Evolutionary conservation across 2,113 vertebrate species (phyloP).

Genomic region (Gadus chalcogrammus): DNA sequence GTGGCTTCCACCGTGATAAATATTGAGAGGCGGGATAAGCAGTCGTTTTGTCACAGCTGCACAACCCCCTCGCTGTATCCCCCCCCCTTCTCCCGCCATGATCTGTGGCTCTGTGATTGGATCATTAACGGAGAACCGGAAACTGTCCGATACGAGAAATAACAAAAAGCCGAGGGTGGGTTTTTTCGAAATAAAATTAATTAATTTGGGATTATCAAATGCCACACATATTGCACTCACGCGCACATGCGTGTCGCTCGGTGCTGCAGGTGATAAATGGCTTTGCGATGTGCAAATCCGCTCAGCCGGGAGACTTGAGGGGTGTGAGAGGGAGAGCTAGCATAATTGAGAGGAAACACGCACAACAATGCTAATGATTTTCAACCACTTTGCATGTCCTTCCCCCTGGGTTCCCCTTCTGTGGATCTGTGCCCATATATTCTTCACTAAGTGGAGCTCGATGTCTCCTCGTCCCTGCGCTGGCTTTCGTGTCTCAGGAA

Average conservation of each 20-base stretch:
- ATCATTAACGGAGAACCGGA: background rate
- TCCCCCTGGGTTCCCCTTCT: slow-evolving; percentile 35
- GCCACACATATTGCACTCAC: background rate
- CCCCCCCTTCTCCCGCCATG: slow-evolving; percentile 24
- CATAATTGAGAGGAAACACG: slow-evolving; percentile 61
- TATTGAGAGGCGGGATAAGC: slow-evolving; percentile 65
- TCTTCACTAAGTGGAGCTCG: too few species aligned
- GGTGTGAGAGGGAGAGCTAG: too few species aligned
- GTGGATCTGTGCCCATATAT: background rate
- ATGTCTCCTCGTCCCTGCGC: too few species aligned
- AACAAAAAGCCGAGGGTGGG: background rate
- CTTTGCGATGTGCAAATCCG: background rate
- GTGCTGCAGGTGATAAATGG: too few species aligned
- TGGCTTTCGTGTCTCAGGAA: too few species aligned
- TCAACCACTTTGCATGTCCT: slow-evolving; percentile 14
- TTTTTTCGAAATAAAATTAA: too few species aligned
- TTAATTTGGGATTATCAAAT: too few species aligned
- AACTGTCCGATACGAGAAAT: background rate
- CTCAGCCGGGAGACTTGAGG: slow-evolving; percentile 37
- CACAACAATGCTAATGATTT: slow-evolving; percentile 68
- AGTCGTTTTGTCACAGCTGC: slow-evolving; percentile 62
- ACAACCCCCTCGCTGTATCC: slow-evolving; percentile 27
- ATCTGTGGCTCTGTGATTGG: slow-evolving; percentile 63
- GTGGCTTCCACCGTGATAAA: slow-evolving; percentile 67
- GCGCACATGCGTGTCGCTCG: too few species aligned